Evolutionary conservation across 2,113 vertebrate genomes (phyloP), one percentile per base, ranked within the genome.

Genomic region (Nothocercus nigrocapillus): DNA sequence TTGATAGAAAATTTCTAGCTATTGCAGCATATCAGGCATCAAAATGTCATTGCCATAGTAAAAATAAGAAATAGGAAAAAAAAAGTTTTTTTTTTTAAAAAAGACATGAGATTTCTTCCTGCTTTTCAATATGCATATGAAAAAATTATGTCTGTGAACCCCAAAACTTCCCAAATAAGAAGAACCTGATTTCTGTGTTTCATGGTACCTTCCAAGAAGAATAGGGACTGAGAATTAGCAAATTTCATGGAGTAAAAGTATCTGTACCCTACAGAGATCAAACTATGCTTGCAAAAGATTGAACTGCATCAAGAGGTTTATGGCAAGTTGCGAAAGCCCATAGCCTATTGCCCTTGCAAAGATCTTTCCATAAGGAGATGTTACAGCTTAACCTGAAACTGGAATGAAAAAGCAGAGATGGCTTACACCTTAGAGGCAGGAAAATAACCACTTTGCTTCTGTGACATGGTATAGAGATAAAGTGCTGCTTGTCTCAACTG

Each of bases 161-260:
- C 85, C 63, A 95, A 93, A 88, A 63, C 18, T 3, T n/a, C 72
- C 40, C 82, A 59, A 91, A 85, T 85, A 93, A 91, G 92, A 94
- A 22, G 67, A 85, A 21, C 34, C 2, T 38, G 36, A 36, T 20
- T 83, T 85, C 42, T 51, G 53, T 6, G 44, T 92, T 82, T 90
- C 85, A 72, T 93, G 82, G 18, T 74, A 73, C 82, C 61, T 94
- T 61, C 76, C 80, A 51, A 61, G 85, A 85, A 87, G 87, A 96
- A 90, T 86, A 0, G 0, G 32, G 20, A 16, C 0, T 1, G 77
- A 82, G 74, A 72, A 88, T 44, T 63, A 84, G 86, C 76, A 89
- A 93, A 89, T 79, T 82, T 78, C 45, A 61, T 21, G 82, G 69
- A 78, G 58, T 92, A 93, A 93, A 93, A 96, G 76, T 86, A 83